Evolutionary conservation across 2,888 invertebrate genomes (phyloP).

Genomic region (Diarsia brunnea): DNA sequence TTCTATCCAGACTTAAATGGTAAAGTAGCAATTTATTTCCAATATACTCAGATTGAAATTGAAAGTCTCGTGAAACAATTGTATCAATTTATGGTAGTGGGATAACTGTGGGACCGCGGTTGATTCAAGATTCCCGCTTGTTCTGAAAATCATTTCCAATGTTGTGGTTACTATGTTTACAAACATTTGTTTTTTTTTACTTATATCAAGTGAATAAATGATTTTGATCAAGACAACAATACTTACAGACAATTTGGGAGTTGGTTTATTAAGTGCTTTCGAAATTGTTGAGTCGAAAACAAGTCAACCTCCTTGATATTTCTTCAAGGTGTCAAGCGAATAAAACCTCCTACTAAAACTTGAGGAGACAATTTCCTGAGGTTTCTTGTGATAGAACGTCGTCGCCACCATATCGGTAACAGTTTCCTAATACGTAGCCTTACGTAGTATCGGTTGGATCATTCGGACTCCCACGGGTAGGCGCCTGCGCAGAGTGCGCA

Average conservation of each 20-base stretch:
- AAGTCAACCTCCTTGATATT: slow-evolving; percentile 2
- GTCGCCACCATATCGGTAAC: slow-evolving; percentile 69
- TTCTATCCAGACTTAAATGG: slow-evolving; percentile 58
- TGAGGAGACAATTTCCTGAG: slow-evolving; percentile 21
- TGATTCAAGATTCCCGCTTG: slow-evolving; percentile 79
- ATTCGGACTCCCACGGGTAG: slow-evolving; percentile 78
- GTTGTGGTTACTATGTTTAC: slow-evolving; percentile 75
- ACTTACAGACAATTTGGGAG: not conserved
- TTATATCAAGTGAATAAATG: not conserved
- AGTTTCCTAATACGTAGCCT: slow-evolving; percentile 65
- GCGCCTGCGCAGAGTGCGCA: slow-evolving; percentile 74
- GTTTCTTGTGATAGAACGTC: slow-evolving; percentile 49
- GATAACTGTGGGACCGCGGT: slow-evolving; percentile 86
- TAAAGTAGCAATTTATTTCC: slow-evolving; percentile 66
- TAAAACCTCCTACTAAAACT: not conserved
- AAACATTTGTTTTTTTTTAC: slow-evolving; percentile 42
- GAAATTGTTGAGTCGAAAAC: not conserved
- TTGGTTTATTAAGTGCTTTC: not conserved
- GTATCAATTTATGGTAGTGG: slow-evolving; percentile 73
- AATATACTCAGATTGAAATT: slow-evolving; percentile 69
- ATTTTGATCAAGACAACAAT: not conserved
- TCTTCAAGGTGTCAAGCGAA: not conserved
- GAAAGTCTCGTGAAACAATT: slow-evolving; percentile 71
- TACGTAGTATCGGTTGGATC: slow-evolving; percentile 58
- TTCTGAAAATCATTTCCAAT: slow-evolving; percentile 68